Conservation (phyloP, 2,113 vertebrate genomes). For the Anhinga rufa region DNA sequence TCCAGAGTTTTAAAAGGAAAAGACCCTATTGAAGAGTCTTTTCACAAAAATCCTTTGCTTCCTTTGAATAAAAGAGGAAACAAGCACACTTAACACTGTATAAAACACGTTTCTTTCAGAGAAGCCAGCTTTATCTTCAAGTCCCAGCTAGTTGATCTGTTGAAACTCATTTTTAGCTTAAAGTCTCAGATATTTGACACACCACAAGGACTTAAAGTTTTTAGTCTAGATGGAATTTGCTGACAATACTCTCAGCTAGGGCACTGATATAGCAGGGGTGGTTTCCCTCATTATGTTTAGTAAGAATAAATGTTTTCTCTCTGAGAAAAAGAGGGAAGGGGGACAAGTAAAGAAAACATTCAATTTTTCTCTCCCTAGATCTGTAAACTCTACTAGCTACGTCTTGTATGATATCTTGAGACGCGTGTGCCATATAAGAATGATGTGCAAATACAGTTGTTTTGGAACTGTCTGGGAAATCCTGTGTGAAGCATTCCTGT, state of each 20-base stretch:
- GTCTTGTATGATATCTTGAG: background rate
- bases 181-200: conserved; percentile 30
- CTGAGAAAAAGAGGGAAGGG: background rate
- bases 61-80: conserved; percentile 6
- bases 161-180: conserved; percentile 40
- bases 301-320: background rate
- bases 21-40: conserved; percentile 11
- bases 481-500: background rate
- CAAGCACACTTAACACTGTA: background rate
- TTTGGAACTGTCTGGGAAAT: background rate
- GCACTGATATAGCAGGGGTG: background rate
- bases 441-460: background rate
- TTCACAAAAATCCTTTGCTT: conserved; percentile 29
- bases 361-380: background rate
- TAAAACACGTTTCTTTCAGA: conserved; percentile 44
- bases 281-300: background rate
- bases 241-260: conserved; percentile 31
- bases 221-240: conserved; percentile 36
- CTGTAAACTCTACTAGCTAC: background rate
- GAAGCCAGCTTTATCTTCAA: conserved; percentile 35
- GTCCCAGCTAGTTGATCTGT: conserved; percentile 14
- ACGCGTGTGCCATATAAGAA: rapidly evolving
- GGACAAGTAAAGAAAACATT: background rate
- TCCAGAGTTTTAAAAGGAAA: conserved; percentile 30
- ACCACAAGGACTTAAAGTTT: conserved; percentile 12